Percentiles rank a stretch among this genome's conserved stretches.
Conservation (phyloP, 2,888 invertebrate genomes). For the Linyphia triangularis region DNA sequence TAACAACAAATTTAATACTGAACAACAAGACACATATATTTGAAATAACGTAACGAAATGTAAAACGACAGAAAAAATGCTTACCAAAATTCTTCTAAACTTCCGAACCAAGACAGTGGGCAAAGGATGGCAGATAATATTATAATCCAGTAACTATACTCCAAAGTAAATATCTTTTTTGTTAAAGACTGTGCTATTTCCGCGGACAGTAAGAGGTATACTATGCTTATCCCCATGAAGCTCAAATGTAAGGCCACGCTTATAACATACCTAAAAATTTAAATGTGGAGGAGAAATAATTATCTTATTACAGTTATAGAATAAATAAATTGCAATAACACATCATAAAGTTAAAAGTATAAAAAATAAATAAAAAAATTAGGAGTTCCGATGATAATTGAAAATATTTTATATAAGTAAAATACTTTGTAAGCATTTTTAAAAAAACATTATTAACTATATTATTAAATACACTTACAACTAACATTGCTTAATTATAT, state of each 20-base stretch:
- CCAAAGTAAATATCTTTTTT: constrained; percentile 82
- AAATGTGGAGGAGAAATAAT: not conserved
- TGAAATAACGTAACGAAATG: too few species aligned
- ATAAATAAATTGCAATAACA: too few species aligned
- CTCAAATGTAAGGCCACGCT: constrained; percentile 84
- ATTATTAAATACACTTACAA: too few species aligned
- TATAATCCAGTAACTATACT: constrained; percentile 90
- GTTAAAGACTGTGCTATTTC: constrained; percentile 87
- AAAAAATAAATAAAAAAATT: too few species aligned
- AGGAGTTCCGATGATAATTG: too few species aligned
- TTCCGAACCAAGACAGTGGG: constrained; percentile 92
- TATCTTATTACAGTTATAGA: not conserved
- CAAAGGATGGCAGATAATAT: constrained; percentile 87
- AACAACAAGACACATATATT: too few species aligned
- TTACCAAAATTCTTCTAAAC: constrained; percentile 95
- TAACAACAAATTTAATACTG: too few species aligned
- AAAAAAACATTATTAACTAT: too few species aligned
- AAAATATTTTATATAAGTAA: too few species aligned
- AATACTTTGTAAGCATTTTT: too few species aligned
- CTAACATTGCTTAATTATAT: too few species aligned
- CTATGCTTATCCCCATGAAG: constrained; percentile 85
- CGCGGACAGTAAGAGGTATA: constrained; percentile 85
- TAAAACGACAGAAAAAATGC: constrained; percentile 75
- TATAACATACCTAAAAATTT: constrained; percentile 80
- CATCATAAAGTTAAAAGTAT: too few species aligned